A percentile compares a stretch with the other conserved stretches of the same genome.
Conservation (phyloP, 2,888 invertebrate species). For the Phyllotreta cruciferae region DNA sequence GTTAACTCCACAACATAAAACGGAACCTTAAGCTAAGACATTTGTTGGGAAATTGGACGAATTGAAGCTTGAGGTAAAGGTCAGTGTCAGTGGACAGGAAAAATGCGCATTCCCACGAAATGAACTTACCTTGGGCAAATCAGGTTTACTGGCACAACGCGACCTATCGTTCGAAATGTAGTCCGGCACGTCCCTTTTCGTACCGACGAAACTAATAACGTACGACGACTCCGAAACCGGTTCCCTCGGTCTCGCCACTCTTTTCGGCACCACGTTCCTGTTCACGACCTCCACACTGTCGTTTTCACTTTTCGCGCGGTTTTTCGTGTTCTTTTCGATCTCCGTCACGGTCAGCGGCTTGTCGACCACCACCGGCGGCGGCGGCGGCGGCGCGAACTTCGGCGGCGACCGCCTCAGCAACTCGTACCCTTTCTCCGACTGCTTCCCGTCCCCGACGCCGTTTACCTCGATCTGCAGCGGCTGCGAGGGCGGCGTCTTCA, state of each 20-base stretch:
- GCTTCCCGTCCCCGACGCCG: slow-evolving; percentile 42
- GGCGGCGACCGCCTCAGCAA: slow-evolving; percentile 39
- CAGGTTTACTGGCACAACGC: slow-evolving; percentile 70
- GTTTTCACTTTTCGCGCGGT: slow-evolving; percentile 42
- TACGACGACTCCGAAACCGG: slow-evolving; percentile 38
- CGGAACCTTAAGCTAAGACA: too few species aligned
- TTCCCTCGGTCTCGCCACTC: slow-evolving; percentile 37
- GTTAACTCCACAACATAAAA: too few species aligned
- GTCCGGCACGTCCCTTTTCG: slow-evolving; percentile 82
- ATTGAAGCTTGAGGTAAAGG: neutral
- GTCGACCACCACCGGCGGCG: slow-evolving; percentile 34
- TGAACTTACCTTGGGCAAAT: slow-evolving; percentile 74
- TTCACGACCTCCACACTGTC: slow-evolving; percentile 46
- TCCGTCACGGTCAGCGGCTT: slow-evolving; percentile 65
- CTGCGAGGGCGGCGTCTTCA: slow-evolving; percentile 44
- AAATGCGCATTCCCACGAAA: slow-evolving; percentile 1
- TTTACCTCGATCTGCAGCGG: slow-evolving; percentile 49
- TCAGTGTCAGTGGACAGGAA: neutral
- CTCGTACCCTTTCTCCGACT: slow-evolving; percentile 13
- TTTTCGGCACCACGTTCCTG: slow-evolving; percentile 47
- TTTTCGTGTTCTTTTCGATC: slow-evolving; percentile 73
- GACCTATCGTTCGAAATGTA: slow-evolving; percentile 89
- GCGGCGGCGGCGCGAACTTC: slow-evolving; percentile 46
- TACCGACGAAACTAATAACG: slow-evolving; percentile 86
- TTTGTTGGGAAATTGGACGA: neutral